Evolutionary conservation across 2,797 vertebrate species (phyloP), one percentile per base, ranked within the genome.

Genomic region (Eulemur coronatus): DNA sequence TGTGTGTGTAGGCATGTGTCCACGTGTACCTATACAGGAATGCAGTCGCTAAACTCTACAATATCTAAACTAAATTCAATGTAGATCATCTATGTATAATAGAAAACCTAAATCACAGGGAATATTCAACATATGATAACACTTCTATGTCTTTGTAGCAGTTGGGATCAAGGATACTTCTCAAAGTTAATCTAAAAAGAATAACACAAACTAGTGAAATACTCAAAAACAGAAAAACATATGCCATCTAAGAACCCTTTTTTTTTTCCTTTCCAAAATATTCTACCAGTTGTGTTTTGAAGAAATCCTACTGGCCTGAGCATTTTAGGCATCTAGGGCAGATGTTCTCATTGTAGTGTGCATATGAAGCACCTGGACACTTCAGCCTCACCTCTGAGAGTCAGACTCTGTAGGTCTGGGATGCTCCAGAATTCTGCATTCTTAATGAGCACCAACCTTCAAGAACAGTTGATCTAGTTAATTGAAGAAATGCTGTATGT

Each of bases 181-280:
- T 86, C 67, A 59, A 57, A 89, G 11, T 80, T 38, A 70, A 41
- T 59, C 46, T 94, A 48, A 78, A 89, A 97, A 33, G n/a, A 86
- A n/a, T 28, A 88, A 26, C n/a, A 95, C 24, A 91, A 89, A 86
- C n/a, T 48, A 61, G 4, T 20, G 2, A 59, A 55, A 46, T 14
- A 52, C 20, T 79, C 43, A 92, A 87, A 94, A 86, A 12, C 17
- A 86, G 38, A 46, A 89, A 67, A 81, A 48, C 38, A 12, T 12
- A 26, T 4, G 0, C 46, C 28, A 7, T 1, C 26, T 55, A 26
- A 69, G 22, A 13, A 55, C 17, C n/a, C n/a, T 10, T 2, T 41
- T 30, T 78, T 52, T 80, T 80, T 41, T 15, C 46, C 35, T 48
- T 33, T 46, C 22, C 17, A 73, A 80, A 88, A 43, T 55, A 50